Percentiles rank a stretch among this genome's conserved stretches.
Evolutionary conservation across 2,113 vertebrate species (phyloP).

Genomic region (Edolisoma coerulescens): DNA sequence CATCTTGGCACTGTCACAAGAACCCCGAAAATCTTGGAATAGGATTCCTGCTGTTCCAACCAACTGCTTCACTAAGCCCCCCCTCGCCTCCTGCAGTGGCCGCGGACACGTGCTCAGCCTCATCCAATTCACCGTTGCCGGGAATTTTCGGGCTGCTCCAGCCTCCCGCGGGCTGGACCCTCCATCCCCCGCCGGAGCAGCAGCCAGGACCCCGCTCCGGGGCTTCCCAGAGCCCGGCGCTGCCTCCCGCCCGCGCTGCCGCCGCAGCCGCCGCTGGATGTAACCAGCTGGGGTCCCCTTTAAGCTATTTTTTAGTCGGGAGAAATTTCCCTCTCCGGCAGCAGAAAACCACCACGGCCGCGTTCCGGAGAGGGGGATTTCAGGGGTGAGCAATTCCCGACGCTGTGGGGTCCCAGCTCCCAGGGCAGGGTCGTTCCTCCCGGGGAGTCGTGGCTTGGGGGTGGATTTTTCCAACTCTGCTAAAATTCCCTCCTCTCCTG

Average conservation of each 20-base stretch:
- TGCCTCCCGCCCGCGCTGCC: not conserved
- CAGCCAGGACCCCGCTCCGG: fast-evolving
- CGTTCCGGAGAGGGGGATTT: not conserved
- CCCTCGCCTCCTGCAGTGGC: not conserved
- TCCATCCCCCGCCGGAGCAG: fast-evolving
- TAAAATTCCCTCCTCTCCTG: not conserved
- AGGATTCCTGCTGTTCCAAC: not conserved
- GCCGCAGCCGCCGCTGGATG: not conserved
- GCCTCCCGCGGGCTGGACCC: fast-evolving
- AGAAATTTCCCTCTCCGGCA: not conserved
- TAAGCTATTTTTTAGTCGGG: not conserved
- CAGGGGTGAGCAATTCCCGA: not conserved
- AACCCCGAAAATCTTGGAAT: not conserved
- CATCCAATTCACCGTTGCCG: fast-evolving
- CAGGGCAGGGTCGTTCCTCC: not conserved
- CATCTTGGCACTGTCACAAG: fast-evolving
- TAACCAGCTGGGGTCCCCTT: constrained; percentile 15
- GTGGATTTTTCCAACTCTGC: not conserved
- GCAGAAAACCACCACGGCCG: fast-evolving
- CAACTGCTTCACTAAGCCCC: fast-evolving
- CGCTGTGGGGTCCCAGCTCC: fast-evolving
- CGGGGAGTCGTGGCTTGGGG: fast-evolving
- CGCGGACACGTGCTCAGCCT: not conserved
- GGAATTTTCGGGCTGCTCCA: not conserved
- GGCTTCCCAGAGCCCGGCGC: not conserved